phyloP scores from a whole-genome alignment of 2,797 vertebrate genomes.

The Fratercula arctica region DNA sequence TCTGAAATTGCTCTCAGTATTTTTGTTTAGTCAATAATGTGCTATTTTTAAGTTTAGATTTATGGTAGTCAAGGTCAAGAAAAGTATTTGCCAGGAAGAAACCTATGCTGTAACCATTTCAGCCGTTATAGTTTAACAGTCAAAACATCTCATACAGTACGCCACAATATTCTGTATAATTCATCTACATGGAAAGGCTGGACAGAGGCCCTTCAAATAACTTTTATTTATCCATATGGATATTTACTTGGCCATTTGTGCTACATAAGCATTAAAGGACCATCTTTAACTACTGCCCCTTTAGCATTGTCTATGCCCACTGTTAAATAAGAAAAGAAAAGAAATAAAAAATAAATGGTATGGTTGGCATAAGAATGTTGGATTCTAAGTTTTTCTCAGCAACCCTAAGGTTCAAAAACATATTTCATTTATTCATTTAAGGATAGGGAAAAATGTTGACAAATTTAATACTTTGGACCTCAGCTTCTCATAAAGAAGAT shows the following conservation, averaged over 20 bases:
- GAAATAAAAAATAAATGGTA: rapidly evolving
- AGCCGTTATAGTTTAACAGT: neutral
- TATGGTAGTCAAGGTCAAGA: neutral
- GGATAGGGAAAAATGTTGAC: neutral
- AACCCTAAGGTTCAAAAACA: neutral
- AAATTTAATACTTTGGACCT: neutral
- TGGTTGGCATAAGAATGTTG: neutral
- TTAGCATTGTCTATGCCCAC: neutral
- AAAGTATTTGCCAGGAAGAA: neutral
- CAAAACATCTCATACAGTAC: neutral
- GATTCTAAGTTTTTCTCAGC: neutral
- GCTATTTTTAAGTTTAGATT: neutral
- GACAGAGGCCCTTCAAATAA: neutral
- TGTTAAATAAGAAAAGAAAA: neutral
- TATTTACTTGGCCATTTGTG: neutral
- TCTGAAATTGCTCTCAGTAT: neutral
- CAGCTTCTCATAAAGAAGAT: neutral
- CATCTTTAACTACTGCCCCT: neutral
- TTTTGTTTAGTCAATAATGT: neutral
- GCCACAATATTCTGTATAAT: neutral
- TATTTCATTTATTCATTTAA: neutral
- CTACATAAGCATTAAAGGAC: neutral
- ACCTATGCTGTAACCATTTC: neutral
- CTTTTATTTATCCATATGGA: neutral
- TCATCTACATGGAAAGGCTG: neutral